Percentiles rank a stretch among this genome's conserved stretches.
Conservation (phyloP, 2,888 invertebrate species). For the Hirtodrosophila alboralis region DNA sequence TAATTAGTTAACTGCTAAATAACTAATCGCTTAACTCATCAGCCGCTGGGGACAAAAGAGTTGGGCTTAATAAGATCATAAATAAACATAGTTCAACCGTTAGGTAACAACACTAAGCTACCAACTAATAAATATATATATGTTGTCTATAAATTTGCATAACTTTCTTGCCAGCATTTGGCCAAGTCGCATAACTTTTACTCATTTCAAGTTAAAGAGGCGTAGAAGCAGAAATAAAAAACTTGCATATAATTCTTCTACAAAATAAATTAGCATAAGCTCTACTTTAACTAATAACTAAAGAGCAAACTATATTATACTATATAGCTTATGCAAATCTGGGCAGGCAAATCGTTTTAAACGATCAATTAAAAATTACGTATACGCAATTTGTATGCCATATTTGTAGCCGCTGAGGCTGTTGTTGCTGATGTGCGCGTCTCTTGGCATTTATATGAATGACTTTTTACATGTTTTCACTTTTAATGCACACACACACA, state of each 20-base stretch:
- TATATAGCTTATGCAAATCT: constrained; percentile 51
- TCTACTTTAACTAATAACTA: constrained; percentile 9
- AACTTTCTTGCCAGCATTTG: constrained; percentile 40
- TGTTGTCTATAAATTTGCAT: constrained; percentile 40
- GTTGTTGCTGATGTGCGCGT: constrained; percentile 26
- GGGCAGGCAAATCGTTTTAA: constrained; percentile 55
- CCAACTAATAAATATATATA: too few species aligned
- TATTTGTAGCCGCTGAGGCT: constrained; percentile 34
- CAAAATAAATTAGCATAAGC: constrained; percentile 49
- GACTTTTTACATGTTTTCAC: constrained; percentile 73
- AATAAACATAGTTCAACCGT: constrained; percentile 13
- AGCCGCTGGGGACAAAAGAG: constrained; percentile 2
- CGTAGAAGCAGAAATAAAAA: neutral
- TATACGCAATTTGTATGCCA: constrained; percentile 78
- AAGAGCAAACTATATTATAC: constrained; percentile 11
- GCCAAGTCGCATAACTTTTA: constrained; percentile 47
- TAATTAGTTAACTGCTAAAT: constrained; percentile 3
- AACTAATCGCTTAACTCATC: constrained; percentile 18
- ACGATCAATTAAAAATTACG: constrained; percentile 76
- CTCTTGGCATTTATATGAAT: constrained; percentile 55
- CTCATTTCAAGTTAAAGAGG: constrained; percentile 15
- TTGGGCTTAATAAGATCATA: constrained; percentile 35
- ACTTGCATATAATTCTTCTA: constrained; percentile 49
- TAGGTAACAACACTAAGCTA: constrained; percentile 38
- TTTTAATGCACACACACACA: constrained; percentile 60